Conservation (phyloP, 2,113 vertebrate genomes). For the Pardalotus punctatus region DNA sequence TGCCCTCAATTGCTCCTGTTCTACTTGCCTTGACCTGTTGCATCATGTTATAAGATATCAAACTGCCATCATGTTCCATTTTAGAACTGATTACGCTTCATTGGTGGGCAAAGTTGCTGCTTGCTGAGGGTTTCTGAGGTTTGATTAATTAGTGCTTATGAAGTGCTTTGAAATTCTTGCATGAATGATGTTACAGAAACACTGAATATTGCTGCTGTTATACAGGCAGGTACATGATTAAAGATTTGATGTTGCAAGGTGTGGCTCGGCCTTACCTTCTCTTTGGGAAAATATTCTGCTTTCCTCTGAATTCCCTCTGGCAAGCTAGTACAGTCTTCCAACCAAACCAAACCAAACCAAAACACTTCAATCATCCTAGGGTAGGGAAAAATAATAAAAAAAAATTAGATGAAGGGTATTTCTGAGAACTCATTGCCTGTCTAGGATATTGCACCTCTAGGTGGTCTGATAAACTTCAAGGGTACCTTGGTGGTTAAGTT, state of each 20-base stretch:
- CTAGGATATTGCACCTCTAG: conserved; percentile 43
- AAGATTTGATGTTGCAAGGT: conserved; percentile 45
- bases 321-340: conserved; percentile 29
- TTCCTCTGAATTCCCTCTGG: conserved; percentile 39
- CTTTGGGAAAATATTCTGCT: conserved; percentile 19
- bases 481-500: neutral
- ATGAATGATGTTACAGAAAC: conserved; percentile 45
- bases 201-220: conserved; percentile 1
- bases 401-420: conserved; percentile 51
- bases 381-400: conserved; percentile 22
- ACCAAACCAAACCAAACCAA: conserved; percentile 42
- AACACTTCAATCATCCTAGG: neutral
- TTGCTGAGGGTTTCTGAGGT: conserved; percentile 31
- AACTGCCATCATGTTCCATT: conserved; percentile 50
- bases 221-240: conserved; percentile 59
- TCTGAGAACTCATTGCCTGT: conserved; percentile 31
- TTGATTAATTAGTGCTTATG: conserved; percentile 62
- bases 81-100: neutral
- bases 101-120: conserved; percentile 55
- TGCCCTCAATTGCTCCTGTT: conserved; percentile 46
- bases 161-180: conserved; percentile 60
- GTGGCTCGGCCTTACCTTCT: conserved; percentile 31
- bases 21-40: conserved; percentile 52
- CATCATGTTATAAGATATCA: neutral
- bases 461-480: conserved; percentile 55